Conservation (phyloP, 2,888 invertebrate species). For the Amphipoea oculea region DNA sequence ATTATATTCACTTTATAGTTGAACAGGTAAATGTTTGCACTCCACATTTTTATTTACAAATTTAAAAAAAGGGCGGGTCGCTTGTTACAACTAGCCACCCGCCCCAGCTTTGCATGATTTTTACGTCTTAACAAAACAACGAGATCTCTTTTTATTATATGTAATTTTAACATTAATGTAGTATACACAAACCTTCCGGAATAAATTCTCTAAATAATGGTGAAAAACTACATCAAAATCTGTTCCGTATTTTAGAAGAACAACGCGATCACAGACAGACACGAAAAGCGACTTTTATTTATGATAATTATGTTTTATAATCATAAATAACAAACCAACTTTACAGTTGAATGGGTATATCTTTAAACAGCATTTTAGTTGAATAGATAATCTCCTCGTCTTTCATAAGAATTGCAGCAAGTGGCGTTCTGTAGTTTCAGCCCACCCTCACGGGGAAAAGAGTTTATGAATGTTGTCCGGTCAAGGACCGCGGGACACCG, state of each 20-base stretch:
- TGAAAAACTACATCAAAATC: neutral
- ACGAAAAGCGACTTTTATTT: neutral
- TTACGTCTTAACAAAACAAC: neutral
- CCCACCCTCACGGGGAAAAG: neutral
- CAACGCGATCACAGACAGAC: neutral
- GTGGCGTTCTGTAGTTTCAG: neutral
- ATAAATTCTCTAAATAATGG: neutral
- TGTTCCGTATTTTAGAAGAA: neutral
- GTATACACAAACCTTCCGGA: neutral
- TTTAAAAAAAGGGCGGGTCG: too few species aligned
- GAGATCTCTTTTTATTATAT: neutral
- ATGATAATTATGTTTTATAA: too few species aligned
- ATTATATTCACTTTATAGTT: neutral
- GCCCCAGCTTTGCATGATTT: neutral
- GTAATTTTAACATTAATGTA: too few species aligned
- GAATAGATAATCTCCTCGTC: neutral
- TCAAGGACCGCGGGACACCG: too few species aligned
- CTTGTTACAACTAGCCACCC: neutral
- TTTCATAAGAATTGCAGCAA: neutral
- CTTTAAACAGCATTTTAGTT: neutral
- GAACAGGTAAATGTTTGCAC: neutral
- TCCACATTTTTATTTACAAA: neutral
- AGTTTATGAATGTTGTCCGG: neutral
- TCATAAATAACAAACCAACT: neutral
- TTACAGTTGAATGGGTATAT: neutral